Percentiles rank a stretch among this genome's conserved stretches.
Conservation (phyloP, 1,140 invertebrate genomes). For the Orchesella cincta region DNA sequence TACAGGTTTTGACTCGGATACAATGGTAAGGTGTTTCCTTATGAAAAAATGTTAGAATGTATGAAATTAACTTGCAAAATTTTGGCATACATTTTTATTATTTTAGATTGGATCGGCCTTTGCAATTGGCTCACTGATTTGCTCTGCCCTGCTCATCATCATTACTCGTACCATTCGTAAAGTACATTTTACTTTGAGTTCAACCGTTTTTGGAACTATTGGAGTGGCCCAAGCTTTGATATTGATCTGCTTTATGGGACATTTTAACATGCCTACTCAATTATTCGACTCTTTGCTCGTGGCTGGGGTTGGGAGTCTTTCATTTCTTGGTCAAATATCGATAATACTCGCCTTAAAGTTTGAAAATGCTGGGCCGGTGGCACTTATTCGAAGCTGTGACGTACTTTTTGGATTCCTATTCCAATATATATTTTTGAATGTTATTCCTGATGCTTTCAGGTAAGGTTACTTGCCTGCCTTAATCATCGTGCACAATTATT, state of each 20-base stretch:
- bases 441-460: slow-evolving; percentile 41
- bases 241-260: slow-evolving; percentile 30
- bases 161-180: slow-evolving; percentile 47
- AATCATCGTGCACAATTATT: not conserved
- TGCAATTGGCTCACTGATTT: slow-evolving; percentile 45
- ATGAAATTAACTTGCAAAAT: not conserved
- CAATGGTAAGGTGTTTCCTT: slow-evolving; percentile 27
- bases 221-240: slow-evolving; percentile 40
- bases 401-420: slow-evolving; percentile 36
- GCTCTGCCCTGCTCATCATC: slow-evolving; percentile 41
- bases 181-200: slow-evolving; percentile 48
- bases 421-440: slow-evolving; percentile 41
- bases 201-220: slow-evolving; percentile 44
- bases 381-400: slow-evolving; percentile 18
- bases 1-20: slow-evolving; percentile 19
- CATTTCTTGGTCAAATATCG: slow-evolving; percentile 46
- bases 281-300: slow-evolving; percentile 29
- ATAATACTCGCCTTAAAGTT: slow-evolving; percentile 47
- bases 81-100: too few species aligned
- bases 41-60: not conserved
- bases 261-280: slow-evolving; percentile 28
- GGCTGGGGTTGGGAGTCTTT: slow-evolving; percentile 19
- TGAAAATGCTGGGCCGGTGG: slow-evolving; percentile 40
- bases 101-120: slow-evolving; percentile 47
- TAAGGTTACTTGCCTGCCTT: not conserved